A percentile compares a stretch with the other conserved stretches of the same genome.
Conservation (phyloP, 2,888 invertebrate species). For the Linyphia triangularis region DNA sequence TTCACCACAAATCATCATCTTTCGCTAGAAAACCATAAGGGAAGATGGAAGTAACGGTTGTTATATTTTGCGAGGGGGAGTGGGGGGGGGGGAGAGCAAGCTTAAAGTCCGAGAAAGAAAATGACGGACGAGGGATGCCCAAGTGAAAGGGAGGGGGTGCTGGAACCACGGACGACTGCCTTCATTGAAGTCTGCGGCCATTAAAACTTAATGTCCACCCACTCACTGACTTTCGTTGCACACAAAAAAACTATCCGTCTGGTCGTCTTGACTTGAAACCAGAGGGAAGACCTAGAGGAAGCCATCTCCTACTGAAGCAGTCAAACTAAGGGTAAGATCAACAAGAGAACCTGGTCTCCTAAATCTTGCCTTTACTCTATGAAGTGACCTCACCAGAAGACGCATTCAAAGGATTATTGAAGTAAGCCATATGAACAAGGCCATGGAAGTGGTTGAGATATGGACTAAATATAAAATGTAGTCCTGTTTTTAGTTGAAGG, state of each 20-base stretch:
- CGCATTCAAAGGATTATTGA: too few species aligned
- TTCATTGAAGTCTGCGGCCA: slow-evolving; percentile 59
- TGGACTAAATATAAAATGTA: too few species aligned
- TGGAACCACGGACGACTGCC: slow-evolving; percentile 58
- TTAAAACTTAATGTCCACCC: slow-evolving; percentile 68
- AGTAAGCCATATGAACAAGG: too few species aligned
- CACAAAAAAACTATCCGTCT: slow-evolving; percentile 7
- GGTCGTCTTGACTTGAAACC: slow-evolving; percentile 63
- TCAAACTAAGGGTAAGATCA: too few species aligned
- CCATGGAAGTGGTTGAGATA: too few species aligned
- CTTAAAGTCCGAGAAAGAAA: slow-evolving; percentile 20
- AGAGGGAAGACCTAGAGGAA: neutral
- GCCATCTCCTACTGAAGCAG: slow-evolving; percentile 33
- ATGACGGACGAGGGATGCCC: neutral
- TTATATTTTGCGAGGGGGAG: too few species aligned
- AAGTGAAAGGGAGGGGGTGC: slow-evolving; percentile 13
- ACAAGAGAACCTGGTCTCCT: too few species aligned
- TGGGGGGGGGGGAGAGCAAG: neutral
- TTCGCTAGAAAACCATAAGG: slow-evolving; percentile 11
- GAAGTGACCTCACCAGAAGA: too few species aligned
- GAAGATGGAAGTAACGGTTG: slow-evolving; percentile 18
- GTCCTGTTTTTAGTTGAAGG: too few species aligned
- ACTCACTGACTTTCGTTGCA: slow-evolving; percentile 1
- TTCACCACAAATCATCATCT: neutral
- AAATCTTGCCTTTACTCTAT: too few species aligned